Conservation (phyloP, 2,797 vertebrate genomes). For the Strix occidentalis region DNA sequence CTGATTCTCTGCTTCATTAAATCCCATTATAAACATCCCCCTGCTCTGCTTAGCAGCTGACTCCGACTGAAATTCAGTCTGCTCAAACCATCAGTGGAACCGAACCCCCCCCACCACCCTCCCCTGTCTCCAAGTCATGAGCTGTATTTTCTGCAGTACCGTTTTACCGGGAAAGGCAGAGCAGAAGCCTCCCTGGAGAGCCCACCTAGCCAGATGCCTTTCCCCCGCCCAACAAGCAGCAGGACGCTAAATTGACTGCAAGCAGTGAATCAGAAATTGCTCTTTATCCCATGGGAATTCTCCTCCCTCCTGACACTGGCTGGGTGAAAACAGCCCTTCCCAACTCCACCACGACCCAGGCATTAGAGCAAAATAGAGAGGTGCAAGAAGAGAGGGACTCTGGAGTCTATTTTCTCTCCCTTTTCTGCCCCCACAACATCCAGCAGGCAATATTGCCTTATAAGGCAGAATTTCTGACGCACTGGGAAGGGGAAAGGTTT, state of each 20-base stretch:
- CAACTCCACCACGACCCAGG: not conserved
- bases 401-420: not conserved
- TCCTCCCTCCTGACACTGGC: not conserved
- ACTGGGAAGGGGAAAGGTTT: slow-evolving; percentile 15
- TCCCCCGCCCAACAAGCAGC: not conserved
- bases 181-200: not conserved
- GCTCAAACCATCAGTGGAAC: not conserved
- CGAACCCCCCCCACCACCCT: not conserved
- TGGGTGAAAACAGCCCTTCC: not conserved
- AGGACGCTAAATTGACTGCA: not conserved
- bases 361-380: not conserved
- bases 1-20: slow-evolving; percentile 19
- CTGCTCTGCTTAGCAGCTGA: not conserved
- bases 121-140: not conserved
- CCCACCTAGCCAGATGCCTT: not conserved
- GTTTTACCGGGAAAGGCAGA: not conserved
- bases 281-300: not conserved
- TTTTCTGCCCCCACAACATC: not conserved
- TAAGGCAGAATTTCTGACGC: slow-evolving; percentile 9
- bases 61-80: not conserved
- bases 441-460: not conserved
- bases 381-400: not conserved
- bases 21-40: not conserved
- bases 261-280: slow-evolving; percentile 13
- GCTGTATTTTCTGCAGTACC: not conserved